Conservation (phyloP, 2,113 vertebrate genomes). For the Terrapene triunguis region DNA sequence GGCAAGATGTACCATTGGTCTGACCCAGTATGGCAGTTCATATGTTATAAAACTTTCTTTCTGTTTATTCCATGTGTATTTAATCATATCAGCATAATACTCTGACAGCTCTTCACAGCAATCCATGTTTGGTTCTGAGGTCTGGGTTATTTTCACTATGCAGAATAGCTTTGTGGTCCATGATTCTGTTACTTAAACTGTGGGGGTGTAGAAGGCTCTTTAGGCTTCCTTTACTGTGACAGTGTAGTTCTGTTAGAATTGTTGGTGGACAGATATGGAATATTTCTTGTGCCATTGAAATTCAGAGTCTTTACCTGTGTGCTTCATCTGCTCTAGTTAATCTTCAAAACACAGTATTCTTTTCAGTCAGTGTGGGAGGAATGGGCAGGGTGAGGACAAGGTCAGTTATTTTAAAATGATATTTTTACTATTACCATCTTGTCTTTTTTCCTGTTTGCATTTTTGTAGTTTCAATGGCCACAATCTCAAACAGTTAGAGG, state of each 20-base stretch:
- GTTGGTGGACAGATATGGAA: not conserved
- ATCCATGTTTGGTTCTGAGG: not conserved
- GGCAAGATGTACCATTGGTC: too few species aligned
- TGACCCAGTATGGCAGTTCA: too few species aligned
- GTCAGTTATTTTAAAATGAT: not conserved
- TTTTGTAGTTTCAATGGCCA: conserved; percentile 17
- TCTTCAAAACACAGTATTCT: not conserved
- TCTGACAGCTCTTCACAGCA: not conserved
- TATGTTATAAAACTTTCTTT: too few species aligned
- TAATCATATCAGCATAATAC: fast-evolving
- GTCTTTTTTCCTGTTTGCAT: not conserved
- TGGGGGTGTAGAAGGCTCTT: not conserved
- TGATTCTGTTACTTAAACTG: fast-evolving
- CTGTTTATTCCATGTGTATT: not conserved
- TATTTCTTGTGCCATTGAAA: not conserved
- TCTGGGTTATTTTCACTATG: not conserved
- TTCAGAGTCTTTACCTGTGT: too few species aligned
- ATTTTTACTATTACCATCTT: not conserved
- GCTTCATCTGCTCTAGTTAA: not conserved
- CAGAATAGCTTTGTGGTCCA: not conserved
- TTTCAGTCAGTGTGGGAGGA: fast-evolving
- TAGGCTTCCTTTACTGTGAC: not conserved
- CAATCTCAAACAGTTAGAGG: not conserved
- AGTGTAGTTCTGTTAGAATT: not conserved
- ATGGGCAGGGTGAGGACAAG: not conserved